Base-by-base conservation (phyloP, 2,888 invertebrate species). In the Trissolcus japonicus region DNA sequence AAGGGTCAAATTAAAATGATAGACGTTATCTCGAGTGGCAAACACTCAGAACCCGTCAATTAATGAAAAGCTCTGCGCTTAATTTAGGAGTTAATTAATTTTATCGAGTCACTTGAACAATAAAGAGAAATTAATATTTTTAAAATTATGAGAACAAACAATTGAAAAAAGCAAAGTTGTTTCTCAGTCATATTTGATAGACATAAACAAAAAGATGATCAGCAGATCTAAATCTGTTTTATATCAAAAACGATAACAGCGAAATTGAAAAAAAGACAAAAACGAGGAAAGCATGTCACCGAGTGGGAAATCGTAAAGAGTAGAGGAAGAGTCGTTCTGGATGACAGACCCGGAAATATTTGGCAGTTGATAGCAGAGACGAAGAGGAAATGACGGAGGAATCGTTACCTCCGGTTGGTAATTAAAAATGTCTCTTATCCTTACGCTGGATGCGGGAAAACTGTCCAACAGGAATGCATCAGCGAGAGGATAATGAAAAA, bases 401-500 rank as follows among this genome's bases (percentile, higher is more conserved):
- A 79, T 73, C 79, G 80, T 79, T 84, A 86, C 84, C 86, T 86
- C 86, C 86, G 85, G 84, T 83, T 83, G 85, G 85, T 88, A 89
- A 89, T 89, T 88, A 89, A 89, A 89, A 89, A 86, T 89, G 86
- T 87, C 87, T 86, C 83, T 83, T 83, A 83, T 82, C 85, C 84
- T 84, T 83, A 82, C 75, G 67, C 75, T 75, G 63, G 67, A 77
- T 79, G 73, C 80, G 79, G 79, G 78, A 80, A 78, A 83, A 80
- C 85, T 85, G 86, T 85, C 86, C 83, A 85, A 86, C 84, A 83
- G 86, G 86, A 88, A 87, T 88, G 87, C 87, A 85, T 86, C 83
- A 35, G 82, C 84, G 83, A 82, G 80, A 73, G 83, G 86, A 87
- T 89, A 89, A 89, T 89, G 88, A 89, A 89, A 89, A 89, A 88